Percentiles rank a stretch among this genome's conserved stretches.
Evolutionary conservation across 2,888 invertebrate species (phyloP).

Genomic region (Stenodema calcarata): DNA sequence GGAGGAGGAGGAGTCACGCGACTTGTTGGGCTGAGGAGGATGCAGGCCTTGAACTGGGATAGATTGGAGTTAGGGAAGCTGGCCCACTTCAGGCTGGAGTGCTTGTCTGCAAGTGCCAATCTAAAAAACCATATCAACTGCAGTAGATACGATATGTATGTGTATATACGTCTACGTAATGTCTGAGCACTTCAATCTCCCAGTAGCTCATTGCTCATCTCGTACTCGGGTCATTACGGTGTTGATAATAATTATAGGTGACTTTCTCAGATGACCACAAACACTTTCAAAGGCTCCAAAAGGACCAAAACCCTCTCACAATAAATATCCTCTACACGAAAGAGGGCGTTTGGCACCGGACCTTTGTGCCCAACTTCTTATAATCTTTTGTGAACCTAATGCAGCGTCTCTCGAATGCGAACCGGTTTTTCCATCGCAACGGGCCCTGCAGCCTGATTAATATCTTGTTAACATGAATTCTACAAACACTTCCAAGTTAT

Average conservation of each 20-base stretch:
- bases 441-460: constrained; percentile 10
- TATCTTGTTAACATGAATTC: constrained; percentile 22
- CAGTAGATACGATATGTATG: too few species aligned
- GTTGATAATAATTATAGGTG: not conserved
- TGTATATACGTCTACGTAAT: too few species aligned
- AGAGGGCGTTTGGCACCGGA: not conserved
- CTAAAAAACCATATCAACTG: too few species aligned
- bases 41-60: too few species aligned
- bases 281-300: not conserved
- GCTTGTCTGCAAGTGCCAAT: too few species aligned
- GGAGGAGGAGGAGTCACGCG: too few species aligned
- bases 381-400: not conserved
- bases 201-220: too few species aligned
- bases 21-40: too few species aligned
- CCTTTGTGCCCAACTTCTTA: not conserved
- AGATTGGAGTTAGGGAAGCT: too few species aligned
- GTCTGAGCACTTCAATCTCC: too few species aligned
- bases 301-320: not conserved
- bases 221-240: not conserved
- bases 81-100: too few species aligned
- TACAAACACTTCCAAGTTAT: constrained; percentile 2
- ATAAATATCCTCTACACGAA: not conserved
- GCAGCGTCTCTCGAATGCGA: not conserved
- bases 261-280: not conserved
- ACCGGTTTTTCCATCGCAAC: not conserved